phyloP scores from a whole-genome alignment of 2,113 vertebrate species.

The Spilogale gracilis region DNA sequence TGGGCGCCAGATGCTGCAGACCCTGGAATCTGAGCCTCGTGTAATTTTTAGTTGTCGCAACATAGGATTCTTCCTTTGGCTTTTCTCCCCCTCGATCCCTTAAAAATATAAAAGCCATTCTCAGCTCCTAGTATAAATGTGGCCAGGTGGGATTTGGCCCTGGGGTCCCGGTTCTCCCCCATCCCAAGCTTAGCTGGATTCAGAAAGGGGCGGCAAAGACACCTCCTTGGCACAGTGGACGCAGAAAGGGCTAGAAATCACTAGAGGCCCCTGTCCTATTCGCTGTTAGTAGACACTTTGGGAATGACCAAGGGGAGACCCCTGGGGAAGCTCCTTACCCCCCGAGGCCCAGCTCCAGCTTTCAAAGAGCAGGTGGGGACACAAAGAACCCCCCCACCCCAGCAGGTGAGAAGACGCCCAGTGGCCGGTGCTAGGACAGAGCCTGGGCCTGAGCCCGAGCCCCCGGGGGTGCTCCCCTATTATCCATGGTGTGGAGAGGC shows the following conservation, averaged over 20 bases:
- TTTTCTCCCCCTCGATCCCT: too few species aligned
- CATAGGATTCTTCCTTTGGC: neutral
- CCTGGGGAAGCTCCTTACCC: neutral
- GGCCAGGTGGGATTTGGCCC: neutral
- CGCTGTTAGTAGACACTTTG: neutral
- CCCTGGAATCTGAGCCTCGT: fast-evolving
- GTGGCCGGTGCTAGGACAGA: neutral
- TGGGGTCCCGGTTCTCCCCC: fast-evolving
- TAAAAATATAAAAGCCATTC: neutral
- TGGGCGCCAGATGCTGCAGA: fast-evolving
- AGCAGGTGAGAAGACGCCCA: neutral
- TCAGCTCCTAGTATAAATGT: neutral
- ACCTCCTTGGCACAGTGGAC: fast-evolving
- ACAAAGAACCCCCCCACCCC: neutral
- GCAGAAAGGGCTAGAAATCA: neutral
- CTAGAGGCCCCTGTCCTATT: neutral
- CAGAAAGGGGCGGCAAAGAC: too few species aligned
- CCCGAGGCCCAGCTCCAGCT: neutral
- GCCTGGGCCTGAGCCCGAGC: neutral
- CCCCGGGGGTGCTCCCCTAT: fast-evolving
- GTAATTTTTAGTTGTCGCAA: fast-evolving
- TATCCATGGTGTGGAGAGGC: neutral
- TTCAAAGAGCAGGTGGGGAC: neutral
- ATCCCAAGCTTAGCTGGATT: fast-evolving
- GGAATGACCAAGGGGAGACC: neutral